These are phyloP conservation scores for Tinamus guttatus DNA, from an alignment of 2,113 vertebrate species.

Conservation along the genomic window DNA sequence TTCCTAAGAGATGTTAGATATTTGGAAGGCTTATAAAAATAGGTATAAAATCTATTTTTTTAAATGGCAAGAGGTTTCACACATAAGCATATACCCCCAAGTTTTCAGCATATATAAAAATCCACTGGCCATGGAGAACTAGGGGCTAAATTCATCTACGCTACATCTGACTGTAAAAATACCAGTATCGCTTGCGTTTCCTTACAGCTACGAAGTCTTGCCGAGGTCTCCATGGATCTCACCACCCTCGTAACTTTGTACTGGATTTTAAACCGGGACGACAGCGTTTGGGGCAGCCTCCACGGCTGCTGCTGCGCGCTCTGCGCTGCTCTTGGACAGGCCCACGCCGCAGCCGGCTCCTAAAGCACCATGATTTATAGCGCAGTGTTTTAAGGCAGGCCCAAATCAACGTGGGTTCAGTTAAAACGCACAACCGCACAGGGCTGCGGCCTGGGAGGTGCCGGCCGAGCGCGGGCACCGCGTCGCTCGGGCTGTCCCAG, in stretches of 20 bases:
- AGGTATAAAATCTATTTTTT: not conserved
- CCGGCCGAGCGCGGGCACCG: not conserved
- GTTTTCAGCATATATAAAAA: not conserved
- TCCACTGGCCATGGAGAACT: not conserved
- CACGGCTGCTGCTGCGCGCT: not conserved
- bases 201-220: not conserved
- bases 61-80: too few relatives aligned
- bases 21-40: not conserved
- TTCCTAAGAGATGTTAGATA: not conserved
- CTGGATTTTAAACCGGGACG: not conserved
- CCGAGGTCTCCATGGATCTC: not conserved
- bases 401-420: not conserved
- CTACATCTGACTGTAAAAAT: not conserved
- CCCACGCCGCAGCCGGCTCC: not conserved
- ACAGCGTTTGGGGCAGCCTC: not conserved
- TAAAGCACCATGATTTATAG: not conserved
- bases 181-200: not conserved
- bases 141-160: not conserved
- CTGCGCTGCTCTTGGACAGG: too few relatives aligned
- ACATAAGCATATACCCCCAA: not conserved
- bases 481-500: too few relatives aligned
- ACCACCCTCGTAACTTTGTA: not conserved
- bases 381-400: not conserved
- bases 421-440: not conserved
- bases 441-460: not conserved